These are phyloP conservation scores for Drosophila lutescens DNA, from an alignment of 2,888 invertebrate genomes.

Conservation along the genomic window DNA sequence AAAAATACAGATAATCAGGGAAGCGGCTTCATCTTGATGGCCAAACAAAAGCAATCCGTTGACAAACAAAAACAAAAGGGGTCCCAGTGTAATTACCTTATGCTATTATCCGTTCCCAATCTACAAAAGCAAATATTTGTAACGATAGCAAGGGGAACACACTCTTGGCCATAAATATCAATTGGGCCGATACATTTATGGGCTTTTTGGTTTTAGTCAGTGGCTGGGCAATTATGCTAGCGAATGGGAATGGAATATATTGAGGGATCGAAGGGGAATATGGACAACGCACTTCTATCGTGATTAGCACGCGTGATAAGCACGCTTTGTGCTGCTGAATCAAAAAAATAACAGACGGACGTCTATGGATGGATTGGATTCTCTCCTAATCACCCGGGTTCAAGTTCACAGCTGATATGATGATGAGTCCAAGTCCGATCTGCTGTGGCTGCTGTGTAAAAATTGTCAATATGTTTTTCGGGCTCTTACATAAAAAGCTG, in stretches of 20 bases:
- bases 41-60: conserved; percentile 23
- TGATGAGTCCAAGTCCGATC: conserved; percentile 13
- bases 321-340: not conserved
- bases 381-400: conserved; percentile 35
- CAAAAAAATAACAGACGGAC: not conserved
- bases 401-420: conserved; percentile 43
- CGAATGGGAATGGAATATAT: conserved; percentile 1
- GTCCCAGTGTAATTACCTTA: conserved; percentile 39
- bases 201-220: not conserved
- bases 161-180: conserved; percentile 33
- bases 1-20: no score
- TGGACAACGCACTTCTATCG: conserved; percentile 36
- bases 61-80: conserved; percentile 29
- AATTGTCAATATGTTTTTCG: conserved; percentile 20
- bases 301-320: conserved; percentile 45
- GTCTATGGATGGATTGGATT: conserved; percentile 11
- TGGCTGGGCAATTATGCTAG: conserved; percentile 26
- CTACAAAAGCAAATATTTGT: conserved; percentile 50
- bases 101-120: conserved; percentile 42
- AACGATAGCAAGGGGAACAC: conserved; percentile 34
- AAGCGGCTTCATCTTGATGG: conserved; percentile 9
- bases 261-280: conserved; percentile 2
- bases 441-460: conserved; percentile 18
- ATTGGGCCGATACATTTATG: conserved; percentile 21
- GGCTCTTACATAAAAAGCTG: conserved; percentile 38